Percentiles rank a stretch among this genome's conserved stretches.
Evolutionary conservation across 1,140 invertebrate species (phyloP).

Genomic region (Babylonia areolata): DNA sequence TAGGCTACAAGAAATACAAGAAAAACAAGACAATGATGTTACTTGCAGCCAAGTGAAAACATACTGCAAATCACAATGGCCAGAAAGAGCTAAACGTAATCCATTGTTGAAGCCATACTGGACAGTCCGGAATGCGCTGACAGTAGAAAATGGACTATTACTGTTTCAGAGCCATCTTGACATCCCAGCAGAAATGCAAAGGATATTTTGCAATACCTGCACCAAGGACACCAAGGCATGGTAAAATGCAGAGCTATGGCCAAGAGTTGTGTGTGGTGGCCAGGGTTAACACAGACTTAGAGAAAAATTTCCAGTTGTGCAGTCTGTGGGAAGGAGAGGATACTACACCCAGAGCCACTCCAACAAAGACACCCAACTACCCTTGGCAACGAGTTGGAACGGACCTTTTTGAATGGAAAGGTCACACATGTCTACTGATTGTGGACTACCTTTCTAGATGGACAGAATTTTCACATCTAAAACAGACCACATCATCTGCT

Average conservation of each 20-base stretch:
- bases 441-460: neutral
- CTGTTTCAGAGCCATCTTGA: neutral
- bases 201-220: neutral
- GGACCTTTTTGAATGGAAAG: neutral
- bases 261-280: neutral
- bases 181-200: neutral
- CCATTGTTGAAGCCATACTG: neutral
- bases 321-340: neutral
- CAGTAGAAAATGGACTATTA: neutral
- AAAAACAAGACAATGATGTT: neutral
- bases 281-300: neutral
- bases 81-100: neutral
- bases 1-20: neutral
- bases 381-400: neutral
- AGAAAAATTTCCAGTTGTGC: neutral
- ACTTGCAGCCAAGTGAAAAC: too few relatives aligned
- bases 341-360: neutral
- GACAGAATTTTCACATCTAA: constrained; percentile 35
- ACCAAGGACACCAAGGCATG: neutral
- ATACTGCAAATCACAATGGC: neutral
- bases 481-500: neutral
- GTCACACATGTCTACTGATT: neutral
- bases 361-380: neutral
- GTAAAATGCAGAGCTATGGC: neutral
- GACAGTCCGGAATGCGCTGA: neutral